Percentiles rank a stretch among this genome's conserved stretches.
Evolutionary conservation across 2,888 invertebrate species (phyloP).

Genomic region (Cremastinae sp.): DNA sequence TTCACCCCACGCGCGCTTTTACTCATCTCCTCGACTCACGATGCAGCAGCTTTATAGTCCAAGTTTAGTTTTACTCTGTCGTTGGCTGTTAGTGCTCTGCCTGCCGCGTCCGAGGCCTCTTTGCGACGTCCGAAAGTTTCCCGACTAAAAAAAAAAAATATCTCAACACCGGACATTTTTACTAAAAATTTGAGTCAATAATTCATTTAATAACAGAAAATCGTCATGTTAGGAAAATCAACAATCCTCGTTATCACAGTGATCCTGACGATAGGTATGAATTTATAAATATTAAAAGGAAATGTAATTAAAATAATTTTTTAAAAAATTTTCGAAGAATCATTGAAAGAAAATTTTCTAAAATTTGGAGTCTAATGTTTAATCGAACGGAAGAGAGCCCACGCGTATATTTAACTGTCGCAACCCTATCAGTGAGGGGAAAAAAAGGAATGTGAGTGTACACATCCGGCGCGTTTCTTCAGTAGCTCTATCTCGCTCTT

Average conservation of each 20-base stretch:
- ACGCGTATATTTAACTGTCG: conserved; percentile 36
- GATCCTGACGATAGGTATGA: conserved; percentile 68
- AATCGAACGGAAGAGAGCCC: conserved; percentile 33
- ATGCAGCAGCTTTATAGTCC: conserved; percentile 35
- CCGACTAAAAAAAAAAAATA: neutral
- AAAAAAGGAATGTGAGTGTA: conserved; percentile 65
- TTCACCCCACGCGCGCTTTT: conserved; percentile 61
- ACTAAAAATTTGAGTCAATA: conserved; percentile 17
- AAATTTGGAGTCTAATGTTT: neutral
- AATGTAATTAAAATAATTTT: neutral
- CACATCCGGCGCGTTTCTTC: conserved; percentile 67
- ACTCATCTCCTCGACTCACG: conserved; percentile 29
- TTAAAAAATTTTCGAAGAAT: neutral
- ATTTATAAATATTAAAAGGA: neutral
- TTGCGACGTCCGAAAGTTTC: neutral
- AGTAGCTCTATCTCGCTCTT: conserved; percentile 10
- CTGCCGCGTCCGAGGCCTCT: neutral
- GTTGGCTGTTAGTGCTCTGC: conserved; percentile 48
- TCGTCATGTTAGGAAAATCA: conserved; percentile 67
- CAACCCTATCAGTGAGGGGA: conserved; percentile 54
- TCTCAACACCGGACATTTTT: neutral
- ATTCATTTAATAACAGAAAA: conserved; percentile 29
- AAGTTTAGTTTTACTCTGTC: conserved; percentile 57
- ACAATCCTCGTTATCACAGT: conserved; percentile 58
- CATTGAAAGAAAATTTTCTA: neutral